Evolutionary conservation across 2,888 invertebrate genomes (phyloP), one percentile per base, ranked within the genome.

Genomic region (Ophioninae sp.): DNA sequence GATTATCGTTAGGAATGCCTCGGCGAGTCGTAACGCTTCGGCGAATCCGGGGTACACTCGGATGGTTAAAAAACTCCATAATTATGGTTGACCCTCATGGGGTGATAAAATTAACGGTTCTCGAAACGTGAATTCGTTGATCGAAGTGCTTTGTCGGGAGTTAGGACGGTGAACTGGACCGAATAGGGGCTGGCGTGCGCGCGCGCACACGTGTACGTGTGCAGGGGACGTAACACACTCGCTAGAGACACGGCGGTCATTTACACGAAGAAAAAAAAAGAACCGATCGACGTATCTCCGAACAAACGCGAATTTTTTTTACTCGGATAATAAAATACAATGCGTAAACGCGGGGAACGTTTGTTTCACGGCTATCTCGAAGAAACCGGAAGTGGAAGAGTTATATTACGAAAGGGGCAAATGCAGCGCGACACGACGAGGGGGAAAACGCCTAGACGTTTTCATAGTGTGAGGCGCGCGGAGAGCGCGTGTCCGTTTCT

Each of bases 191-290:
- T 6, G 17, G 58, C 6, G 58, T 10, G 22, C 22, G 8, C 10
- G 59, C 22, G 59, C 22, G 59, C 59, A 9, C 22, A 20, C 22
- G 20, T 22, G 22, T 59, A 20, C 20, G 22, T 37, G 10, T 17
- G 64, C 13, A 30, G 75, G 73, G 67, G 68, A 71, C 67, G 79
- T 79, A 81, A 82, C 82, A 86, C 86, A 85, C 85, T 85, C 82
- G 85, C 85, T 86, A 77, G 61, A 86, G 83, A 69, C 85, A 86
- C 82, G 84, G 82, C 85, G 86, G 86, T 86, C 86, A 83, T 86
- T 81, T 86, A 84, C 79, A 84, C 82, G 81, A 76, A 65, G 68
- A 69, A 82, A 76, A 79, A 83, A 80, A 81, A 3, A 3, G 80
- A 3, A 3, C 1, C 30, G 30, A 83, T 37, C 69, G 78, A 78